Conservation (phyloP, 1,140 invertebrate genomes). For the Calliopsis andreniformis region DNA sequence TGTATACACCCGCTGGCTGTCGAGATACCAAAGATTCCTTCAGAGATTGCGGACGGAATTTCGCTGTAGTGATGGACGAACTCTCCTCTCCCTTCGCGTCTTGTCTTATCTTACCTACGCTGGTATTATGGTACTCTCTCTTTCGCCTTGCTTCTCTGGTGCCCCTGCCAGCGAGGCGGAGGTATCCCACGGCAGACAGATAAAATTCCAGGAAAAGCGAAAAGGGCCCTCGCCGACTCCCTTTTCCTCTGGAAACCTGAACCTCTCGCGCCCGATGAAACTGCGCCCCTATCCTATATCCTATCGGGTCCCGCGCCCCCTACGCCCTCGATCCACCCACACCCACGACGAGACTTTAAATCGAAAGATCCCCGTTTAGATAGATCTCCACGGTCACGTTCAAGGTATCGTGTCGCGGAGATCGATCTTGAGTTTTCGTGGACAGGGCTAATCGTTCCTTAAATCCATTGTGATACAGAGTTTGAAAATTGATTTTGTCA, state of each 20-base stretch:
- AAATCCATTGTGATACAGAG: background rate
- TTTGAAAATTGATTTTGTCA: background rate
- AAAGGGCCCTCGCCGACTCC: conserved; percentile 66
- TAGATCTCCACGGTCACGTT: conserved; percentile 50
- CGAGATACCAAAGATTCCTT: conserved; percentile 79
- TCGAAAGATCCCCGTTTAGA: conserved; percentile 67
- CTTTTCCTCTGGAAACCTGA: conserved; percentile 62
- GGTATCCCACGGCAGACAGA: conserved; percentile 72
- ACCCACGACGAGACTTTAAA: conserved; percentile 56
- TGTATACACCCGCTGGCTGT: conserved; percentile 60
- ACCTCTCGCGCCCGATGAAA: conserved; percentile 38
- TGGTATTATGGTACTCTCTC: conserved; percentile 58
- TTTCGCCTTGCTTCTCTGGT: too few species aligned
- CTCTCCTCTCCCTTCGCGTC: conserved; percentile 61
- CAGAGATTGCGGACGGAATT: conserved; percentile 78
- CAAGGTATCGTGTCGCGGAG: conserved; percentile 30
- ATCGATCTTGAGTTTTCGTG: conserved; percentile 21
- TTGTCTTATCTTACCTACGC: conserved; percentile 66
- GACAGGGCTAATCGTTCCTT: background rate
- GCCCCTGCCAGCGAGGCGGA: conserved; percentile 35
- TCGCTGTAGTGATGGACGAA: conserved; percentile 77
- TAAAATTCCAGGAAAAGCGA: conserved; percentile 74
- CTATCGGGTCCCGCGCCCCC: conserved; percentile 1
- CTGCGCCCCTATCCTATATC: conserved; percentile 54
- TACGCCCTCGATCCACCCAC: conserved; percentile 6